Evolutionary conservation across 1,140 invertebrate species (phyloP), one percentile per base, ranked within the genome.

Genomic region (Drosophila kohkoa): DNA sequence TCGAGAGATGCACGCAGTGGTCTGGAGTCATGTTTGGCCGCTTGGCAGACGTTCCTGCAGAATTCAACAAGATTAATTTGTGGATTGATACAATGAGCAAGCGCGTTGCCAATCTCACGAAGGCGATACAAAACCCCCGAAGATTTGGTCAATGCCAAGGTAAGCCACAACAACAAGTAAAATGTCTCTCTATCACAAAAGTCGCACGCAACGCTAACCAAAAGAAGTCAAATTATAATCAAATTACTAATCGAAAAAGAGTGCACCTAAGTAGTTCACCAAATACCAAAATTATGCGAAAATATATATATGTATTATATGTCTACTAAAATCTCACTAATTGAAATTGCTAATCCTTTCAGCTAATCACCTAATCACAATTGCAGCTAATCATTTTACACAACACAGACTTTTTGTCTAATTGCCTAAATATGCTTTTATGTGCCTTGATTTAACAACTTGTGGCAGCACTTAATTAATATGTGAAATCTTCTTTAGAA

Each of bases 31-130:
- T 98, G 97, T 82, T 94, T 98, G n/a, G 93, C 95, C 1, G 95
- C 95, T 1, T 99, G 98, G 98, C 95, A 96, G 8, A 96, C 98
- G 72, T 99, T 97, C 92, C 94, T 96, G 55, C 94, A 95, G 51
- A 96, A 32, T 96, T 95, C 68, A 95, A 96, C 20, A 95, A 95
- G 59, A 95, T 97, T 93, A 96, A 96, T 68, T 94, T 95, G 10
- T 98, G 96, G 96, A 94, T 98, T 38, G 95, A 96, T 51, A 94
- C 95, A 52, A 96, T 96, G 77, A 94, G 95, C 83, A 94, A 94
- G 66, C 95, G 95, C 83, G 92, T 97, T 20, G 94, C 94, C 62
- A 92, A 35, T 95, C 96, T 32, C 95, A 95, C 49, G 94, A 95
- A 49, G 94, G 95, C 16, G 97, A 97, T 51, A 97, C 87, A 98